Base-by-base conservation (phyloP, 2,113 vertebrate species). In the Syrmaticus mikado region DNA sequence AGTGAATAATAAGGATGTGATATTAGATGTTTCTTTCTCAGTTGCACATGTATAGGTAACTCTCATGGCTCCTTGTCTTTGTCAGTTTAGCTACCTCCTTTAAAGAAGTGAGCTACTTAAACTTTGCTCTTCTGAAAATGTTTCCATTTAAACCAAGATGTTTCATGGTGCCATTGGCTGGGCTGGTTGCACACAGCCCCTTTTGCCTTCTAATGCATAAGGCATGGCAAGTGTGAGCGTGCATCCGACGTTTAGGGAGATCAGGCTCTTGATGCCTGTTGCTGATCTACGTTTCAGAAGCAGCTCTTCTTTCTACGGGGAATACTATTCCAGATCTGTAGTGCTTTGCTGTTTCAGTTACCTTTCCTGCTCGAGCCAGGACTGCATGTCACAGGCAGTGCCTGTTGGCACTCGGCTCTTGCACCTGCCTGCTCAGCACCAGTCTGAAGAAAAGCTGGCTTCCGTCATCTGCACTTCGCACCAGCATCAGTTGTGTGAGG, bases 141-240 rank as follows among this genome's bases (percentile, higher is more conserved):
- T 46, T 55, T 14, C 13, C n/a, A 11, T 50, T 73, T 16, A 65
- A 91, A 67, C 13, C 16, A 76, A 46, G 25, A 11, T 12, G 11
- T 70, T 82, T 75, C 1, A 3, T 34, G 58, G 20, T 30, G 57
- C 36, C n/a, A 0, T 11, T 30, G 38, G 5, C 28, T 41, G 36
- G 17, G 19, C 61, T 28, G 25, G 25, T 30, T 38, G 79, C 46
- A 15, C 53, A 2, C 11, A 7, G 43, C 6, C 9, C 17, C 3
- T 60, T 27, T 30, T 67, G 24, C 16, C 55, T 87, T 52, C 41
- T 62, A 5, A 22, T 14, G 20, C 45, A 36, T 52, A 60, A 25
- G 41, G 27, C 14, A 9, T 30, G 8, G 9, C 0, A 1, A 45
- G 10, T 5, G 4, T 21, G 7, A 25, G 41, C 7, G 1, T 19